Evolutionary conservation across 2,113 vertebrate species (phyloP), one percentile per base, ranked within the genome.

Genomic region (Chionodraco myersi): DNA sequence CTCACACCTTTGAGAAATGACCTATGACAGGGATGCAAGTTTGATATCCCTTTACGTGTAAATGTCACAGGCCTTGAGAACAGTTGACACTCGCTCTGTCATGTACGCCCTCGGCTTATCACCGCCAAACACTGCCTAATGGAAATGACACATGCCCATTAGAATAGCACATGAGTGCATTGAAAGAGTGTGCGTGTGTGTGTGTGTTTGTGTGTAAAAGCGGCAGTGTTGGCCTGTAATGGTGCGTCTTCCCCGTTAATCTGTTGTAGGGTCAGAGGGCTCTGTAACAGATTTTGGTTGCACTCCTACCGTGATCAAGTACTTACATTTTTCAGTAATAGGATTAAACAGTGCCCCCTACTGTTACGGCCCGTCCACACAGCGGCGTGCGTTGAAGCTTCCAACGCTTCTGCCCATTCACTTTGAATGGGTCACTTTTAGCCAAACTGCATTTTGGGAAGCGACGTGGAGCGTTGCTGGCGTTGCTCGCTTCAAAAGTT

Each of bases 51-150:
- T 86, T 84, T 83, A 80, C 47, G 77, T 86, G 84, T 93, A 92
- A 94, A 92, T 92, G 91, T 92, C 90, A 89, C 36, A 53, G 78
- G 73, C 88, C 87, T 91, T 88, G 79, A 90, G 75, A 87, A 86
- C 79, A 83, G 83, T 85, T 86, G 90, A 93, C 89, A 90, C 81
- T 70, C 78, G 53, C 70, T 93, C 88, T 2, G 69, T 91, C 90
- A 88, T 78, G 57, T 58, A 83, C 65, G 71, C 86, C 82, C 58
- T 79, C 64, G n/a, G 79, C 86, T 84, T 84, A 80, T 89, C 86
- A 56, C 73, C 53, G 10, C 41, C 75, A 75, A 90, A 89, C 88
- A 85, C 81, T 67, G 70, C n/a, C 88, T 80, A 79, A 86, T 86
- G 85, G 80, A 88, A 85, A 85, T 84, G 89, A 91, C 89, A 90